These are phyloP conservation scores for Drosophila setosimentum DNA, from an alignment of 2,888 invertebrate species.

Conservation along the genomic window DNA sequence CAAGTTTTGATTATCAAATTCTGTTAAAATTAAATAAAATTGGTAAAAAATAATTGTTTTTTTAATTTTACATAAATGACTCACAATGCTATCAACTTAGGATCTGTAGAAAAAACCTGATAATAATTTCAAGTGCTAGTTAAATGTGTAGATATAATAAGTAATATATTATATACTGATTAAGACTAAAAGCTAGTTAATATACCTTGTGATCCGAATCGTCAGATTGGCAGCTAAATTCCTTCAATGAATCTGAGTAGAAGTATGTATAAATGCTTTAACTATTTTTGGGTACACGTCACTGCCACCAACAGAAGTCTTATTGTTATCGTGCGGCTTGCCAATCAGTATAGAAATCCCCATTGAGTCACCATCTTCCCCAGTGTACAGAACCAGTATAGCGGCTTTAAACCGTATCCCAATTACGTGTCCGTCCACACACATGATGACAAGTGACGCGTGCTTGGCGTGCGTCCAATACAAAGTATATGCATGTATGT, in stretches of 20 bases:
- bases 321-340: conserved; percentile 33
- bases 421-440: conserved; percentile 34
- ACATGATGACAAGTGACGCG: conserved; percentile 52
- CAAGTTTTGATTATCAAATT: background rate
- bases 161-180: background rate
- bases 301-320: conserved; percentile 25
- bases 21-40: background rate
- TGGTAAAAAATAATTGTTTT: background rate
- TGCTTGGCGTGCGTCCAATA: conserved; percentile 53
- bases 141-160: background rate
- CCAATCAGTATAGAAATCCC: conserved; percentile 54
- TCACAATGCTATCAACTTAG: background rate
- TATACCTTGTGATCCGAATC: background rate
- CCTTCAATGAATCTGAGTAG: background rate
- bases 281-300: conserved; percentile 26
- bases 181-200: background rate
- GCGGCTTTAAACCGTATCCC: conserved; percentile 1
- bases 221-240: background rate
- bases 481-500: background rate
- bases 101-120: background rate
- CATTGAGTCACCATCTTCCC: conserved; percentile 62
- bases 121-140: background rate
- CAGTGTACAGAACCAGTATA: conserved; percentile 39
- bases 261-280: background rate
- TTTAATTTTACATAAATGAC: background rate